Evolutionary conservation across 2,113 vertebrate genomes (phyloP).

Genomic region (Corythornis madagascariensis): DNA sequence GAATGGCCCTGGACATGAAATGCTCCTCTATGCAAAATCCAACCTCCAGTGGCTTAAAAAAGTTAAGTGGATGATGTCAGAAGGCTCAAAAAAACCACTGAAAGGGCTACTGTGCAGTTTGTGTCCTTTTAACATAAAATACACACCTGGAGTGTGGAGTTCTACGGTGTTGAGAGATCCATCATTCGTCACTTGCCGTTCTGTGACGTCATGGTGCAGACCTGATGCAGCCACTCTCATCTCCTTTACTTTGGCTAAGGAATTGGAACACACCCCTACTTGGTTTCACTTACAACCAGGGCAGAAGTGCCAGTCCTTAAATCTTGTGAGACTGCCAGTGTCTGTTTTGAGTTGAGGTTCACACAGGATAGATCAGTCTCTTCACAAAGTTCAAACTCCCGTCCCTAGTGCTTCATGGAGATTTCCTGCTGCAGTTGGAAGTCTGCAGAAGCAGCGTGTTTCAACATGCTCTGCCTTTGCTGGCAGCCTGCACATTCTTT

Average conservation of each 20-base stretch:
- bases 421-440: background rate
- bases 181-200: background rate
- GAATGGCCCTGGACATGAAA: background rate
- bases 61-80: background rate
- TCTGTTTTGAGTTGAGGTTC: background rate
- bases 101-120: background rate
- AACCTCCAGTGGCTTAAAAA: background rate
- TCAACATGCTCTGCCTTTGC: background rate
- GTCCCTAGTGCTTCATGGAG: background rate
- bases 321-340: background rate
- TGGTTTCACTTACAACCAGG: background rate
- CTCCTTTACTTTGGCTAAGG: background rate
- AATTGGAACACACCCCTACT: background rate
- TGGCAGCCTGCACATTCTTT: background rate
- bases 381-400: conserved; percentile 20
- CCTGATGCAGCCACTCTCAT: background rate
- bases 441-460: background rate
- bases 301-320: background rate
- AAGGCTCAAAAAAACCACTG: background rate
- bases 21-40: background rate
- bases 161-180: background rate
- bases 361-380: background rate
- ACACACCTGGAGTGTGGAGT: background rate
- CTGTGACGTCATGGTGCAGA: background rate
- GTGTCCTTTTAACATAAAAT: background rate